Percentiles rank a stretch among this genome's conserved stretches.
Conservation (phyloP, 2,797 vertebrate species). For the Leptatherina wallacei region DNA sequence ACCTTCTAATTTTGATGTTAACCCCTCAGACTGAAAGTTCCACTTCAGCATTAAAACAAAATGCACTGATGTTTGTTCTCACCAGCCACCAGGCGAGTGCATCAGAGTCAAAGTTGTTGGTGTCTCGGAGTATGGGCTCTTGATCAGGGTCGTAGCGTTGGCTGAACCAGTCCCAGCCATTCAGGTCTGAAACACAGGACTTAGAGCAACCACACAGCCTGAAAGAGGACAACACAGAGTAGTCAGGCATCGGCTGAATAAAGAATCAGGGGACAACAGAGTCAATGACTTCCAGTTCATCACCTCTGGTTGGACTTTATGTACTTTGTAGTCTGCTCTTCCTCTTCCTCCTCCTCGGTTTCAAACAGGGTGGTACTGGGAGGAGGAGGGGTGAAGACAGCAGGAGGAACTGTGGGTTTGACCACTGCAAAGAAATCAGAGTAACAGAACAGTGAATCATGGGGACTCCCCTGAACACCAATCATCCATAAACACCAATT, state of each 20-base stretch:
- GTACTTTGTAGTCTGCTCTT: not conserved
- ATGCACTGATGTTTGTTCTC: conserved; percentile 50
- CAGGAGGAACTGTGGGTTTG: conserved; percentile 5
- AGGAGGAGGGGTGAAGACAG: not conserved
- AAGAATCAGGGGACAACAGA: not conserved
- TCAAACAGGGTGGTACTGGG: not conserved
- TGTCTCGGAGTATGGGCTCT: conserved; percentile 69
- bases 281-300: not conserved
- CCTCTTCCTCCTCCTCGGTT: not conserved
- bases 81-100: conserved; percentile 85
- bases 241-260: conserved; percentile 10
- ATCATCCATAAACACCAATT: not conserved
- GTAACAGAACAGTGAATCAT: not conserved
- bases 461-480: not conserved
- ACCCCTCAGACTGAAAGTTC: not conserved
- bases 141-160: conserved; percentile 72
- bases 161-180: conserved; percentile 76
- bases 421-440: conserved; percentile 35
- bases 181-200: conserved; percentile 72
- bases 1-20: not conserved
- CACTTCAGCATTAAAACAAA: not conserved
- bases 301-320: not conserved
- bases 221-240: conserved; percentile 4
- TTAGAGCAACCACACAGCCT: conserved; percentile 73
- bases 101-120: conserved; percentile 53